Conservation (phyloP, 2,797 vertebrate genomes). For the Carcharodon carcharias region DNA sequence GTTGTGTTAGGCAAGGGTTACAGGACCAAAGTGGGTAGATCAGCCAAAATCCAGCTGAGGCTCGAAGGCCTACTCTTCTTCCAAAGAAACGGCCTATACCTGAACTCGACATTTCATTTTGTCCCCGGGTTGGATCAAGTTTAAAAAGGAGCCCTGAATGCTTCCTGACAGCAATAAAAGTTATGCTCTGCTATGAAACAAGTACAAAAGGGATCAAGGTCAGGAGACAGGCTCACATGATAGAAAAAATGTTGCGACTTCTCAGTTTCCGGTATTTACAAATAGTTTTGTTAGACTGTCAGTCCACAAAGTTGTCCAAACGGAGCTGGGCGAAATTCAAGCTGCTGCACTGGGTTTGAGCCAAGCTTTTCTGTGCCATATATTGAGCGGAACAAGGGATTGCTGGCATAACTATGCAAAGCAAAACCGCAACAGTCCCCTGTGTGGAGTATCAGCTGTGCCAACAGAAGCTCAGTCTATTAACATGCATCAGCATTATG, state of each 20-base stretch:
- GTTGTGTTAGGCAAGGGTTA: neutral
- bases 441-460: neutral
- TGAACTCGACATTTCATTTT: too few species aligned
- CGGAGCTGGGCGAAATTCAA: neutral
- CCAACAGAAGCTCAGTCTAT: neutral
- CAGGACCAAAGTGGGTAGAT: neutral
- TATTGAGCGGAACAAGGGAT: neutral
- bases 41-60: neutral
- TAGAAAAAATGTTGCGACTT: neutral
- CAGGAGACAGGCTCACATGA: neutral
- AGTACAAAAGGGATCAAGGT: neutral
- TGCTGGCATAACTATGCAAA: neutral
- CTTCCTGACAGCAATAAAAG: neutral
- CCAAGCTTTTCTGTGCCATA: neutral
- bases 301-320: slow-evolving; percentile 15
- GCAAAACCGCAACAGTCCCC: neutral
- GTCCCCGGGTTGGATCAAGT: neutral
- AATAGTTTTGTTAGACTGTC: neutral
- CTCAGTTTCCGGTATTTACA: neutral
- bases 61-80: neutral
- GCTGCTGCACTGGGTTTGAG: neutral
- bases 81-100: neutral
- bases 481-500: neutral
- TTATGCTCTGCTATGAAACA: neutral
- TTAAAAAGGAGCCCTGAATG: neutral